A percentile compares a stretch with the other conserved stretches of the same genome.
Evolutionary conservation across 2,888 invertebrate genomes (phyloP).

Genomic region (Bhutanitis thaidina): DNA sequence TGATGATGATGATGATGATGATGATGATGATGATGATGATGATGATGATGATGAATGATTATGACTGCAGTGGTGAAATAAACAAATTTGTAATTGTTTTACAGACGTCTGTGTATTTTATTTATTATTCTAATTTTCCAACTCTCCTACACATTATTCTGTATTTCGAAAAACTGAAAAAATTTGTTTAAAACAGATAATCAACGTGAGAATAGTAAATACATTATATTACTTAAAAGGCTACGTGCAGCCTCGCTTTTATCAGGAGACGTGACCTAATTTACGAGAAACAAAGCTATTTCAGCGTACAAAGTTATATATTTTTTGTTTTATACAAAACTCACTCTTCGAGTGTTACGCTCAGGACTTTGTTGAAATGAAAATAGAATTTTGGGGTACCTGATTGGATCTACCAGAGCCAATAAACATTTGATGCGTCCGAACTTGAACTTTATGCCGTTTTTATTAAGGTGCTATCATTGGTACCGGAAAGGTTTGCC

Average conservation of each 20-base stretch:
- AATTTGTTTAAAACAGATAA: too few species aligned
- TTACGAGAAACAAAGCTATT: conserved; percentile 64
- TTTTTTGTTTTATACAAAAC: conserved; percentile 30
- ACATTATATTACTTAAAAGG: conserved; percentile 40
- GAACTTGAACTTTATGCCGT: conserved; percentile 34
- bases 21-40: too few species aligned
- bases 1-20: too few species aligned
- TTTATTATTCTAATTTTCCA: not conserved
- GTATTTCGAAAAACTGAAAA: too few species aligned
- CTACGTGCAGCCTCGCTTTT: conserved; percentile 46
- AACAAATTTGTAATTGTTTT: too few species aligned
- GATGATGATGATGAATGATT: too few species aligned
- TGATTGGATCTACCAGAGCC: conserved; percentile 34
- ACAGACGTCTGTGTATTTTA: too few species aligned
- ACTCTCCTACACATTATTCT: too few species aligned
- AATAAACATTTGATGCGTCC: conserved; percentile 28
- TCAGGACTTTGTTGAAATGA: conserved; percentile 34
- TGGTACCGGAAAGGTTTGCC: conserved; percentile 28
- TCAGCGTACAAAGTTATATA: conserved; percentile 29
- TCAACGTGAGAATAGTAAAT: conserved; percentile 31
- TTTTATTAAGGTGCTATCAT: conserved; percentile 27
- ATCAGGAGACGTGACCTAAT: conserved; percentile 65
- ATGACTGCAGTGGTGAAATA: too few species aligned
- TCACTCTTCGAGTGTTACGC: conserved; percentile 29
- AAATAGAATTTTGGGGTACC: conserved; percentile 36